phyloP scores from a whole-genome alignment of 1,140 invertebrate genomes.

The Danaus plexippus region DNA sequence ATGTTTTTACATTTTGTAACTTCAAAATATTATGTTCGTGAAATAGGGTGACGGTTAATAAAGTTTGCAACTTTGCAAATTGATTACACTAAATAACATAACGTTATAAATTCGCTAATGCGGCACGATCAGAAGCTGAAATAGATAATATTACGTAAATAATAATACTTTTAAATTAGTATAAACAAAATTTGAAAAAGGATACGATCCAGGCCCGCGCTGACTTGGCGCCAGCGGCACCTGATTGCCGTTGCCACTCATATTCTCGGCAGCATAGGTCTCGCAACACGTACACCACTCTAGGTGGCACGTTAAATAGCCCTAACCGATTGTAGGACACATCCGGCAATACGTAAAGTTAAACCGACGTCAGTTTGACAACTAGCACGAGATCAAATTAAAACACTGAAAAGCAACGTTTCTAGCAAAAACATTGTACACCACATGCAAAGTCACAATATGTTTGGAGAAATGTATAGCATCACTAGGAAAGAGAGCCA shows the following conservation, averaged over 20 bases:
- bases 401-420: slow-evolving; percentile 53
- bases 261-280: slow-evolving; percentile 68
- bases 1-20: too few relatives aligned
- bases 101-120: slow-evolving; percentile 46
- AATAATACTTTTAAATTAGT: slow-evolving; percentile 39
- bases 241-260: slow-evolving; percentile 69
- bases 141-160: slow-evolving; percentile 68
- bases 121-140: slow-evolving; percentile 50
- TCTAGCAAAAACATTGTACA: slow-evolving; percentile 67
- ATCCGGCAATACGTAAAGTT: slow-evolving; percentile 67
- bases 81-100: slow-evolving; percentile 24
- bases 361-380: slow-evolving; percentile 64
- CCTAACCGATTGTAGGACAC: slow-evolving; percentile 70
- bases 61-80: not conserved
- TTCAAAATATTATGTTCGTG: slow-evolving; percentile 1
- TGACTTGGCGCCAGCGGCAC: slow-evolving; percentile 65
- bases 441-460: slow-evolving; percentile 55
- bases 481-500: slow-evolving; percentile 59
- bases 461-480: slow-evolving; percentile 52
- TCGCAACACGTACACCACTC: slow-evolving; percentile 69
- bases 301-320: slow-evolving; percentile 67
- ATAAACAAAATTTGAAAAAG: slow-evolving; percentile 48
- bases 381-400: slow-evolving; percentile 59
- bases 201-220: slow-evolving; percentile 65
- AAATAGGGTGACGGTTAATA: slow-evolving; percentile 3